phyloP scores from a whole-genome alignment of 1,140 invertebrate genomes.

The Zelostemma sp. region DNA sequence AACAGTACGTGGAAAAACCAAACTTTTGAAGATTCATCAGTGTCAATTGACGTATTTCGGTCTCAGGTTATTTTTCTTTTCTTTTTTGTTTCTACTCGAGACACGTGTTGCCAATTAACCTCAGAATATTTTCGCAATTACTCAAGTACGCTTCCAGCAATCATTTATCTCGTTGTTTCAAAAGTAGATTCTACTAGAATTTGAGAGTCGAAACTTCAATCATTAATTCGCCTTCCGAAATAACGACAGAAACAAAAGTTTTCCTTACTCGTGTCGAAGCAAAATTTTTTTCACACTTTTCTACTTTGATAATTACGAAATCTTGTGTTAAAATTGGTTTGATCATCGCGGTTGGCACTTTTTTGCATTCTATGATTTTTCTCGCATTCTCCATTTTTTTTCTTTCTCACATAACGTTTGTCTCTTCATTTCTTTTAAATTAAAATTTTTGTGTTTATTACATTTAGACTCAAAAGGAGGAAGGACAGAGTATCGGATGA shows the following conservation, averaged over 20 bases:
- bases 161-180: too few species aligned
- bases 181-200: too few species aligned
- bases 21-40: constrained; percentile 16
- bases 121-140: not conserved
- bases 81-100: not conserved
- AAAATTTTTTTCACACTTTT: not conserved
- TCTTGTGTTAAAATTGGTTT: too few species aligned
- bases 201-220: too few species aligned
- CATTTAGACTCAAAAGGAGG: constrained; percentile 50
- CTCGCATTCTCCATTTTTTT: constrained; percentile 16
- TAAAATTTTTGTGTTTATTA: constrained; percentile 49
- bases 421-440: constrained; percentile 41
- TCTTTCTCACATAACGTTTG: constrained; percentile 36
- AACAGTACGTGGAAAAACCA: constrained; percentile 22
- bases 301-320: too few species aligned
- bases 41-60: constrained; percentile 17
- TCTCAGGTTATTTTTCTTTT: not conserved
- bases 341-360: not conserved
- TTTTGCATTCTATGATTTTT: constrained; percentile 10
- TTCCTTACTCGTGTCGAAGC: not conserved
- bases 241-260: not conserved
- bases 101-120: not conserved
- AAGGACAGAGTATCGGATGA: constrained; percentile 48
- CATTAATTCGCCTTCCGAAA: too few species aligned
- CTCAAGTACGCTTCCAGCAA: not conserved